Evolutionary conservation across 2,888 invertebrate genomes (phyloP), one percentile per base, ranked within the genome.

Genomic region (Clepsis dumicolana): DNA sequence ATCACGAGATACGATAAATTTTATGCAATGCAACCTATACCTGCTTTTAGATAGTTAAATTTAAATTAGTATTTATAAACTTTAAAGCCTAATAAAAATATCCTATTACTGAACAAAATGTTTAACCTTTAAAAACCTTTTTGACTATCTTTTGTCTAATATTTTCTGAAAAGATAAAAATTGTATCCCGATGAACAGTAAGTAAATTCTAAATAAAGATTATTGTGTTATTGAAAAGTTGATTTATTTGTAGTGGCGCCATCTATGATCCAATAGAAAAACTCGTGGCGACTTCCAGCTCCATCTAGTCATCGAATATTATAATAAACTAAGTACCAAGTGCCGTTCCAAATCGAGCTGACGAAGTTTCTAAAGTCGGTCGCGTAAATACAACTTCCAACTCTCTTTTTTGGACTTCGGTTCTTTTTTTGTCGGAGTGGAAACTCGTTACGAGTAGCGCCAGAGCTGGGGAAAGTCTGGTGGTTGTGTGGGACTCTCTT

Each of bases 1-100:
- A 52, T 52, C 52, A 25, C 3, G n/a, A 25, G 52, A 52, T 52
- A 52, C 52, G 14, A 25, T 21, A 10, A 48, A 44, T 44, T 48
- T 48, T 48, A 48, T 48, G 21, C 21, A 8, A 21, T 48, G 18
- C 41, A 44, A 48, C 21, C n/a, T 48, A 21, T 48, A 48, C 48
- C 48, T 48, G 48, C 48, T 48, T 48, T 48, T 21, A 48, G 21
- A 21, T 44, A 18, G 44, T 8, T 18, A 18, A 29, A 41, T 2
- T 21, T 48, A 48, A 18, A 21, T 21, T 2, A 48, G 1, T 21
- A 0, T 21, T 5, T 10, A 35, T 35, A 10, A 10, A 21, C 18
- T 18, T 44, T 5, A 5, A n/a, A 48, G 21, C 48, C 21, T 48
- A 48, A 12, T 21, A 21, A 21, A 21, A 41, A 4, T 21, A 48